phyloP scores from a whole-genome alignment of 2,797 vertebrate genomes.

The Oryzias dopingdopingensis region DNA sequence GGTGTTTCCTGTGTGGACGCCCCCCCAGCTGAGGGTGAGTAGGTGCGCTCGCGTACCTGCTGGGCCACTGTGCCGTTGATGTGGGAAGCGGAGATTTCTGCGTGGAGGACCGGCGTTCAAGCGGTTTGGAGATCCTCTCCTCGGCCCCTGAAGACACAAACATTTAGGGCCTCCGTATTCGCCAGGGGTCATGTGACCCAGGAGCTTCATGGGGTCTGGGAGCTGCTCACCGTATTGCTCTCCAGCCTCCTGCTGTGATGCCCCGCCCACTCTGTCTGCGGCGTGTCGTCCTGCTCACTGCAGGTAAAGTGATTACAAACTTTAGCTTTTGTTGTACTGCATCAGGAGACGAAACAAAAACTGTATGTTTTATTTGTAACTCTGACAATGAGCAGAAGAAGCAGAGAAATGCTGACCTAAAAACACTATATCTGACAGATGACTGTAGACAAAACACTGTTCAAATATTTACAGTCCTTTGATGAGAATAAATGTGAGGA shows the following conservation, averaged over 20 bases:
- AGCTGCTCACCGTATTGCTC: slow-evolving; percentile 38
- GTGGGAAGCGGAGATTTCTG: slow-evolving; percentile 36
- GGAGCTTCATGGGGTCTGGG: too few species aligned
- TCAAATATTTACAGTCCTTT: too few species aligned
- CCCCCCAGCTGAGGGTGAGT: too few species aligned
- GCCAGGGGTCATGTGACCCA: neutral
- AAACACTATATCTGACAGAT: too few species aligned
- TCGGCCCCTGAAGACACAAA: slow-evolving; percentile 34
- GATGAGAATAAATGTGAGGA: too few species aligned
- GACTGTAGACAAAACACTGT: too few species aligned
- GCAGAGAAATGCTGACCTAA: too few species aligned
- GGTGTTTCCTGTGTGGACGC: too few species aligned
- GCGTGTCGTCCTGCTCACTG: slow-evolving; percentile 41
- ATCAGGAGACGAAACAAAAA: too few species aligned
- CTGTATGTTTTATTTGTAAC: too few species aligned
- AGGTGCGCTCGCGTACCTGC: slow-evolving; percentile 23
- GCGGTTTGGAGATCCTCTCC: slow-evolving; percentile 38
- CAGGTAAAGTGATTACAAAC: neutral
- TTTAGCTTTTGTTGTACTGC: neutral
- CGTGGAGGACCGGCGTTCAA: slow-evolving; percentile 21
- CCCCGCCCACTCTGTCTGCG: slow-evolving; percentile 27
- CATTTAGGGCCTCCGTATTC: neutral
- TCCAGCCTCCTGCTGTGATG: slow-evolving; percentile 39
- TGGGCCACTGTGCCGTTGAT: slow-evolving; percentile 27
- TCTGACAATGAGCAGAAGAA: too few species aligned